A percentile compares a stretch with the other conserved stretches of the same genome.
Conservation (phyloP, 1,140 invertebrate genomes). For the Catajapyx aquilonaris region DNA sequence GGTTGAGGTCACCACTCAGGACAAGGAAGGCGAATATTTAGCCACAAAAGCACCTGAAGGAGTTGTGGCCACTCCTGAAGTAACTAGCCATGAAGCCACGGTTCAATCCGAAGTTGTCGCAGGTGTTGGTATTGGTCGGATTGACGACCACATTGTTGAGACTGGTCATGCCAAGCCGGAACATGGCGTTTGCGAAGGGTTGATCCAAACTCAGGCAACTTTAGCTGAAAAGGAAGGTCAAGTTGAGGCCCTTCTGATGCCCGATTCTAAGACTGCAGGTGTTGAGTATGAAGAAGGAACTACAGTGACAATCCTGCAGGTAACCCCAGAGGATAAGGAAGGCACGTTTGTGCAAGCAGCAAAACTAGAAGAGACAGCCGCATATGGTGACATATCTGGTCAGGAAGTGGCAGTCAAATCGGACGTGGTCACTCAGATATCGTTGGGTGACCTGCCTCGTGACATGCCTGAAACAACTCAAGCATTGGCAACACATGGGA, state of each 20-base stretch:
- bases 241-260: not conserved
- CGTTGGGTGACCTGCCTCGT: slow-evolving; percentile 14
- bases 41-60: slow-evolving; percentile 18
- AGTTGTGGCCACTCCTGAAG: slow-evolving; percentile 16
- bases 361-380: not conserved
- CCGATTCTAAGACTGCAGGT: not conserved
- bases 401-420: slow-evolving; percentile 19
- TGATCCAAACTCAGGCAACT: slow-evolving; percentile 11
- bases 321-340: slow-evolving; percentile 22
- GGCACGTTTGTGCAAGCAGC: slow-evolving; percentile 18
- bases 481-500: too few relatives aligned
- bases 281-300: not conserved
- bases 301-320: slow-evolving; percentile 8
- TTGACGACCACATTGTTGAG: slow-evolving; percentile 18
- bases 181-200: slow-evolving; percentile 20
- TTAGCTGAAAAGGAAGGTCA: not conserved
- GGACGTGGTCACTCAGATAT: slow-evolving; percentile 15
- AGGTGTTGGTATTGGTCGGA: too few relatives aligned
- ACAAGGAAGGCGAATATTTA: slow-evolving; percentile 25
- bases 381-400: slow-evolving; percentile 18
- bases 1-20: slow-evolving; percentile 24
- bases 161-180: slow-evolving; percentile 15
- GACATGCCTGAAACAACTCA: slow-evolving; percentile 15
- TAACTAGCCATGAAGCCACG: slow-evolving; percentile 17
- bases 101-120: slow-evolving; percentile 22